Evolutionary conservation across 2,888 invertebrate species (phyloP), one percentile per base, ranked within the genome.

Genomic region (Amblyjoppa proteus): DNA sequence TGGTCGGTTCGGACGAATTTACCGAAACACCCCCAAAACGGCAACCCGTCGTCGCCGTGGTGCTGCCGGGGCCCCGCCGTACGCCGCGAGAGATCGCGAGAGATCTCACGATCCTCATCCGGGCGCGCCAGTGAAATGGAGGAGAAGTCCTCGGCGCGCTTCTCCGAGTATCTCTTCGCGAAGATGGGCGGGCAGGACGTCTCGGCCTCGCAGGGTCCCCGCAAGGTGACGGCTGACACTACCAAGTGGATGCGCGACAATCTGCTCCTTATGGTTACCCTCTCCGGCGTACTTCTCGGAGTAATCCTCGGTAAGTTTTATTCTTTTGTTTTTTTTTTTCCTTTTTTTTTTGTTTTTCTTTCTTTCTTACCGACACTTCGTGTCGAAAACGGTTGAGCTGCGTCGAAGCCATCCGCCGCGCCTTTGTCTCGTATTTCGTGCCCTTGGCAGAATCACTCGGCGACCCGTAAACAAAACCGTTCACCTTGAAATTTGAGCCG

Each of bases 161-260:
- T 97, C 96, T 96, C 96, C 96, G 97, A 97, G 94, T 97, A 97
- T 95, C 95, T 97, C 94, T 97, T 97, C 94, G 96, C 96, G 94
- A 97, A 97, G 95, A 97, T 97, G 97, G 96, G 96, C 89, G 93
- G 94, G 88, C 93, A 93, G 91, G 94, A 94, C 89, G 94, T 93
- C 91, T 93, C 93, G 93, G 94, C 94, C 93, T 93, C 94, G 90
- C 95, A 95, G 88, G 96, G 96, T 88, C 96, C 96, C 88, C 94
- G 96, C 86, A 96, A 97, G 94, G 95, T 96, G 87, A 96, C 96
- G 88, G 96, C 96, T 78, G 94, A 96, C 89, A 93, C 94, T 77
- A 95, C 95, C 90, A 96, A 96, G 93, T 97, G 97, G 96, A 94
- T 97, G 86, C 95, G 95, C 87, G 96, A 97, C 83, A 98, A 98